A percentile compares a stretch with the other conserved stretches of the same genome.
These are phyloP conservation scores for Myathropa florea DNA, from an alignment of 2,888 invertebrate species.

Conservation along the genomic window DNA sequence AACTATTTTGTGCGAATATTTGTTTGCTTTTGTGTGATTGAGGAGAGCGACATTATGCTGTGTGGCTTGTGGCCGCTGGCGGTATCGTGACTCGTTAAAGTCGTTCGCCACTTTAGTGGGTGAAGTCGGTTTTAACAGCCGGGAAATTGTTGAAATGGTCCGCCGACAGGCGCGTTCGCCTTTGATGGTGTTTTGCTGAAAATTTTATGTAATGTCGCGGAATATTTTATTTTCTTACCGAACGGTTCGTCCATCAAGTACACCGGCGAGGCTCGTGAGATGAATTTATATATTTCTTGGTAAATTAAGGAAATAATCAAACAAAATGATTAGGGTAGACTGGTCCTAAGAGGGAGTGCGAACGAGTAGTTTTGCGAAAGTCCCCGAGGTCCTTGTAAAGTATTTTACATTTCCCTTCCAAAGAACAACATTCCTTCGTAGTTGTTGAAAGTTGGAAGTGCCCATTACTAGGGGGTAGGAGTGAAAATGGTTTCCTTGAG, in stretches of 20 bases:
- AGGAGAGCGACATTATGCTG: constrained; percentile 59
- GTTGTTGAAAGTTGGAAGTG: too few relatives aligned
- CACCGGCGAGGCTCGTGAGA: constrained; percentile 13
- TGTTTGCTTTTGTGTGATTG: constrained; percentile 53
- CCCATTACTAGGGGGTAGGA: too few relatives aligned
- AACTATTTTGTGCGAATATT: constrained; percentile 54
- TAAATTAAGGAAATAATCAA: not conserved
- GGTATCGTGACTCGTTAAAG: constrained; percentile 59
- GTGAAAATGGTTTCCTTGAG: not conserved
- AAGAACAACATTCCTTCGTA: too few relatives aligned
- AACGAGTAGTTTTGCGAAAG: not conserved
- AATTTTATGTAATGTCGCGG: constrained; percentile 14
- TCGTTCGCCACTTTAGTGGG: constrained; percentile 46
- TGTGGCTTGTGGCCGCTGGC: constrained; percentile 30
- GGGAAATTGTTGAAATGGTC: constrained; percentile 32
- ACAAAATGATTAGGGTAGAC: not conserved
- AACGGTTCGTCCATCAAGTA: not conserved
- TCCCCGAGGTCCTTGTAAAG: not conserved
- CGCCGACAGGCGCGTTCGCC: constrained; percentile 8
- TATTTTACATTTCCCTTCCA: too few relatives aligned
- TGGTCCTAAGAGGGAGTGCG: not conserved
- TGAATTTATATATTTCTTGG: not conserved
- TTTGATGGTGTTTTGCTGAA: not conserved
- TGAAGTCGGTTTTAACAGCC: constrained; percentile 50
- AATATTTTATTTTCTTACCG: not conserved